Conservation (phyloP, 1,140 invertebrate genomes). For the Calephelis nemesis region DNA sequence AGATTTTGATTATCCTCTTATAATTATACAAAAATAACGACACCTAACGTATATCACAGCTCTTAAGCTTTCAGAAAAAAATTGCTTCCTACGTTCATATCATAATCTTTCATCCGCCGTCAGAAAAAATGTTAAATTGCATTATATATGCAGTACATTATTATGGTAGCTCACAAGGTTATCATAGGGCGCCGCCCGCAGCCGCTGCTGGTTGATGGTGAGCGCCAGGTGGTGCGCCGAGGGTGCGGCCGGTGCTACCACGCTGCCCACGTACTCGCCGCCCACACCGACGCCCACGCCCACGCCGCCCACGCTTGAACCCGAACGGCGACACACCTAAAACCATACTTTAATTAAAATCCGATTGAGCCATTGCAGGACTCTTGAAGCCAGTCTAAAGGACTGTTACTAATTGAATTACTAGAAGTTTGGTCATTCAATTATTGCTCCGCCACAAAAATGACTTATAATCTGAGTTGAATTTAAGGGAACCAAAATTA, state of each 20-base stretch:
- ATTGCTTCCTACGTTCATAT: neutral
- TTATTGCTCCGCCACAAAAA: too few species aligned
- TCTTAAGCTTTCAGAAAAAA: too few species aligned
- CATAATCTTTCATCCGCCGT: neutral
- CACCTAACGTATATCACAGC: too few species aligned
- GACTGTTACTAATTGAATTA: too few species aligned
- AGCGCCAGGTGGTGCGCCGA: slow-evolving; percentile 71
- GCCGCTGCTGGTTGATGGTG: slow-evolving; percentile 74
- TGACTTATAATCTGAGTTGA: too few species aligned
- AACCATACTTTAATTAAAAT: neutral
- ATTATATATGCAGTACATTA: too few species aligned
- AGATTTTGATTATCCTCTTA: too few species aligned
- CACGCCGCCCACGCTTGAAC: slow-evolving; percentile 50
- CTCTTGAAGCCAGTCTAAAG: too few species aligned
- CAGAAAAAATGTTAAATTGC: neutral
- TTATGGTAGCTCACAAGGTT: slow-evolving; percentile 54
- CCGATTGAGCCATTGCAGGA: too few species aligned
- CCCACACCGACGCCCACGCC: slow-evolving; percentile 42
- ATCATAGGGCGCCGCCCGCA: slow-evolving; percentile 70
- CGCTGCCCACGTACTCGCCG: slow-evolving; percentile 58
- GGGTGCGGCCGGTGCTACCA: slow-evolving; percentile 60
- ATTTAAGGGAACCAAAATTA: neutral
- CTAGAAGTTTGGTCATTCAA: too few species aligned
- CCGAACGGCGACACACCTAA: slow-evolving; percentile 72
- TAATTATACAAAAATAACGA: too few species aligned